Percentiles rank a stretch among this genome's conserved stretches.
These are phyloP conservation scores for Cephalopterus ornatus DNA, from an alignment of 2,113 vertebrate species.

Conservation along the genomic window DNA sequence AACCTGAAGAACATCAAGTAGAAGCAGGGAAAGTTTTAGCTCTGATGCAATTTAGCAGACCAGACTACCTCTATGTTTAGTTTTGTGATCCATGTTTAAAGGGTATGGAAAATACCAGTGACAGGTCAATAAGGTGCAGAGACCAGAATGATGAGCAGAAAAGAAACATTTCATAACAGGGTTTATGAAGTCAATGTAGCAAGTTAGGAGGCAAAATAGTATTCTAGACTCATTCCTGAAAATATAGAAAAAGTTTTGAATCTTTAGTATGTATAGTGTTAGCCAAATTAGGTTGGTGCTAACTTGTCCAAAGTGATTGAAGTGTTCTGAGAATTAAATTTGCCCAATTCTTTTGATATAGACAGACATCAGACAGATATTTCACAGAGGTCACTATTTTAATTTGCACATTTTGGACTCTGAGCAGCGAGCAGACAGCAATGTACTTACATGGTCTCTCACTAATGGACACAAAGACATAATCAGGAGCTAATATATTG, in stretches of 20 bases:
- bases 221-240: neutral
- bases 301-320: neutral
- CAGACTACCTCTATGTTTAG: neutral
- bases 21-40: neutral
- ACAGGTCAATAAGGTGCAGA: neutral
- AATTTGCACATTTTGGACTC: neutral
- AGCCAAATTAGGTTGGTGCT: neutral
- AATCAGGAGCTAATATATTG: neutral
- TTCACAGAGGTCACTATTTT: neutral
- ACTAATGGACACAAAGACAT: neutral
- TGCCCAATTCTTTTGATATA: neutral
- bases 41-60: neutral
- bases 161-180: neutral
- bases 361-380: neutral
- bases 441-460: neutral
- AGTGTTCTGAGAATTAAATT: neutral
- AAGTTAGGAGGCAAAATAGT: neutral
- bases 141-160: neutral
- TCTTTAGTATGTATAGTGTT: neutral
- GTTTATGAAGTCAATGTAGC: neutral
- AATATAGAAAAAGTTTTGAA: neutral
- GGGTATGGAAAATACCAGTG: neutral
- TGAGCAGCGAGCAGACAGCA: neutral
- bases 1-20: neutral
- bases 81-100: neutral